Evolutionary conservation across 92 coral and sea anemone genomes (phyloP).

Genomic region (Palythoa grandiflora): DNA sequence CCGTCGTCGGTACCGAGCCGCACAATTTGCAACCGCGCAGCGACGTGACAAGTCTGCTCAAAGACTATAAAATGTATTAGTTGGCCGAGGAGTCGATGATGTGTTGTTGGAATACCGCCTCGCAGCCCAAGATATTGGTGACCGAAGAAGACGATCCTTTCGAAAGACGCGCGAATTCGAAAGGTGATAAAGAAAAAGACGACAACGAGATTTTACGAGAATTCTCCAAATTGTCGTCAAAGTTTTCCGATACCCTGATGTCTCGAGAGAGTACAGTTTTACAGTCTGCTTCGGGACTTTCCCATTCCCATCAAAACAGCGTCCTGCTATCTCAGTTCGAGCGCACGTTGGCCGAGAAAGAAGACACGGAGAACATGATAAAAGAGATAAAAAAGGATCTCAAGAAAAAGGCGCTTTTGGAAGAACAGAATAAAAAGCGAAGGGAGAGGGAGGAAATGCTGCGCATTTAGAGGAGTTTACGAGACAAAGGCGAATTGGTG

Average conservation of each 20-base stretch:
- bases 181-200: background rate
- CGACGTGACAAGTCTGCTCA: background rate
- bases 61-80: background rate
- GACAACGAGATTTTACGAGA: background rate
- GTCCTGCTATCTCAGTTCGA: background rate
- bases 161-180: background rate
- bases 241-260: background rate
- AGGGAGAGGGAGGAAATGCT: background rate
- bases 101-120: conserved; percentile 3
- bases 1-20: background rate
- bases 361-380: background rate
- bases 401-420: background rate
- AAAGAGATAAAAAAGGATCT: background rate
- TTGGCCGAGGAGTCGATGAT: background rate
- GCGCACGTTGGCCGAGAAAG: background rate
- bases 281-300: background rate
- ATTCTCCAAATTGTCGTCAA: background rate
- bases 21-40: background rate
- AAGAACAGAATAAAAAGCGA: background rate
- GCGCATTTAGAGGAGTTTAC: background rate
- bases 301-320: background rate
- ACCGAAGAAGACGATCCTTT: conserved; percentile 8
- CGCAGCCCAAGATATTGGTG: background rate
- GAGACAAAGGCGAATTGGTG: background rate
- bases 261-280: background rate